phyloP scores from a whole-genome alignment of 2,888 invertebrate genomes.

The Epirrhoe alternata region DNA sequence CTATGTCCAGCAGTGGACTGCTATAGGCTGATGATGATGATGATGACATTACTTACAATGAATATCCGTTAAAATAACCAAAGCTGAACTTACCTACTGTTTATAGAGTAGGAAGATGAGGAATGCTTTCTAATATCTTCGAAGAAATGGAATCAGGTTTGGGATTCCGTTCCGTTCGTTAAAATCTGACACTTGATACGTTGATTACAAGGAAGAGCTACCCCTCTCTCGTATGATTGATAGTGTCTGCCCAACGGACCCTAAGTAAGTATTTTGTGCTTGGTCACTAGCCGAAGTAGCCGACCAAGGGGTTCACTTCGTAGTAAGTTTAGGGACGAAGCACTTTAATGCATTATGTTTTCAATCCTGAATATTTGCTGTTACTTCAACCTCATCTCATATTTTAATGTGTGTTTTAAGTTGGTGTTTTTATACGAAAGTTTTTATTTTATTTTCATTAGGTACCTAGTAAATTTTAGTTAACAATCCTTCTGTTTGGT shows the following conservation, averaged over 20 bases:
- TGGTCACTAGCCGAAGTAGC: conserved; percentile 38
- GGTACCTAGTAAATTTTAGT: no score
- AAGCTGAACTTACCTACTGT: background rate
- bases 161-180: conserved; percentile 32
- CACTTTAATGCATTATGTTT: background rate
- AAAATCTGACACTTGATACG: conserved; percentile 48
- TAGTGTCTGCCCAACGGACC: conserved; percentile 39
- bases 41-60: no score
- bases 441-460: no score
- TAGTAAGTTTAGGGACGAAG: conserved; percentile 3
- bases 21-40: no score
- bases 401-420: no score
- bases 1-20: no score
- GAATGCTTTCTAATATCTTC: conserved; percentile 2
- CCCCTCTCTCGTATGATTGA: conserved; percentile 47
- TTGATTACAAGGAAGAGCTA: conserved; percentile 44
- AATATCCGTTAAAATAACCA: no score
- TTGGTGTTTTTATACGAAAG: no score
- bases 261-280: conserved; percentile 37
- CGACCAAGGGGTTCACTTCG: conserved; percentile 17
- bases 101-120: background rate
- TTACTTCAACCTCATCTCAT: background rate
- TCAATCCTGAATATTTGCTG: background rate
- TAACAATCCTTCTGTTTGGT: background rate
- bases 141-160: background rate